Conservation (phyloP, 2,113 vertebrate genomes). For the Plotosus lineatus region DNA sequence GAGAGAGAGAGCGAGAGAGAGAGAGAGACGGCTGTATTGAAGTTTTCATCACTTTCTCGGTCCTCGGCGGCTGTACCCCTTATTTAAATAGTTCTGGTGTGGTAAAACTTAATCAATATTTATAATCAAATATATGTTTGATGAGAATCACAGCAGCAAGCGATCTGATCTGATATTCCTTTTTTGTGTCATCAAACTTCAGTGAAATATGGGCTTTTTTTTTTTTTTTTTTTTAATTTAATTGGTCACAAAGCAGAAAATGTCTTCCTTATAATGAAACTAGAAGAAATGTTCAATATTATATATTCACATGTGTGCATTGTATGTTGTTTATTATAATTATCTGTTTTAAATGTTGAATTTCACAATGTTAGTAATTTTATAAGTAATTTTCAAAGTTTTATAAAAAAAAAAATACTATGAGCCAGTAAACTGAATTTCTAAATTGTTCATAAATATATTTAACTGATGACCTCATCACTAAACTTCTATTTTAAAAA, state of each 20-base stretch:
- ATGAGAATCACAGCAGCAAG: slow-evolving; percentile 9
- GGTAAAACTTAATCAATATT: slow-evolving; percentile 18
- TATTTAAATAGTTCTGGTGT: slow-evolving; percentile 33
- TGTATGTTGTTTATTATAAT: background rate
- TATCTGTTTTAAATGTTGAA: slow-evolving; percentile 15
- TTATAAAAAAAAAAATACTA: too few relatives aligned
- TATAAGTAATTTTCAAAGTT: too few relatives aligned
- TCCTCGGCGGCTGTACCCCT: background rate
- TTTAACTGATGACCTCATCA: slow-evolving; percentile 65
- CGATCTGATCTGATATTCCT: background rate
- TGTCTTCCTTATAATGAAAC: slow-evolving; percentile 68
- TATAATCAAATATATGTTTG: slow-evolving; percentile 11
- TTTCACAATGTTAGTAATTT: too few relatives aligned
- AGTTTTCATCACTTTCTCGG: background rate
- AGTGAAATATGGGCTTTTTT: background rate
- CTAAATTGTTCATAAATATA: slow-evolving; percentile 77
- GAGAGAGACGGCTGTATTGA: background rate
- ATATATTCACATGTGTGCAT: background rate
- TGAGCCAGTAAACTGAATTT: slow-evolving; percentile 53
- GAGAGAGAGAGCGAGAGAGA: background rate
- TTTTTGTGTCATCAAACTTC: background rate
- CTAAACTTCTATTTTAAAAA: slow-evolving; percentile 67
- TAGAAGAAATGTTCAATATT: background rate
- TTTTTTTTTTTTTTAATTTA: background rate
- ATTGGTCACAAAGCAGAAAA: slow-evolving; percentile 11